phyloP scores from a whole-genome alignment of 2,888 invertebrate species.

The Catocala nupta region DNA sequence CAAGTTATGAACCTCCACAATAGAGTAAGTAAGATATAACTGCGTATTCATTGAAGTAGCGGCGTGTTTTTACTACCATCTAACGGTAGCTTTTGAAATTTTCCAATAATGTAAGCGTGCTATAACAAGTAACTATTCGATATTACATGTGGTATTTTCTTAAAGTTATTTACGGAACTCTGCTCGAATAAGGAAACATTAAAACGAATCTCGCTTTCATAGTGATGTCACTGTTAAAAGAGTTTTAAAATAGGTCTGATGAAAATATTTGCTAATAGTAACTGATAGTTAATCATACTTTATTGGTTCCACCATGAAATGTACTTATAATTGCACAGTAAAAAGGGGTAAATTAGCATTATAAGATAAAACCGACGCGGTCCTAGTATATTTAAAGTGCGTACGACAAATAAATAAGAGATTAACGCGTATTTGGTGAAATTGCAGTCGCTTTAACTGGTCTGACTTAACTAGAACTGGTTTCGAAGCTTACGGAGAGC shows the following conservation, averaged over 20 bases:
- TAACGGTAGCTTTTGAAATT: background rate
- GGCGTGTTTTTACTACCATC: background rate
- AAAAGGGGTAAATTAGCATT: too few species aligned
- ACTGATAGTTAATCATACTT: too few species aligned
- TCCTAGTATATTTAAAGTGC: too few species aligned
- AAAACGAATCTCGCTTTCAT: too few species aligned
- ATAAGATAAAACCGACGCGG: too few species aligned
- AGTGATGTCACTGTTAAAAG: too few species aligned
- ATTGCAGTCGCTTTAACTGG: conserved; percentile 7
- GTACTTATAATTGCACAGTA: too few species aligned
- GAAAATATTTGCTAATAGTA: too few species aligned
- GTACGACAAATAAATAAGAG: background rate
- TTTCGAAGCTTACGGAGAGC: conserved; percentile 10
- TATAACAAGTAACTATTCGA: background rate
- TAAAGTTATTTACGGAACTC: background rate
- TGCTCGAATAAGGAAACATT: too few species aligned
- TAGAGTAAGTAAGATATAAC: conserved; percentile 22
- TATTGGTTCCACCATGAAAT: too few species aligned
- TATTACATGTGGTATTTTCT: background rate
- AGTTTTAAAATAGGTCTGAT: too few species aligned
- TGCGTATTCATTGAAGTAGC: conserved; percentile 18
- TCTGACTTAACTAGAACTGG: conserved; percentile 4
- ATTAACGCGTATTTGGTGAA: conserved; percentile 1
- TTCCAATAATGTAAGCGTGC: too few species aligned
- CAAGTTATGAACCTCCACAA: conserved; percentile 42